These are phyloP conservation scores for Anaspis maculata DNA, from an alignment of 2,888 invertebrate species.

Conservation along the genomic window DNA sequence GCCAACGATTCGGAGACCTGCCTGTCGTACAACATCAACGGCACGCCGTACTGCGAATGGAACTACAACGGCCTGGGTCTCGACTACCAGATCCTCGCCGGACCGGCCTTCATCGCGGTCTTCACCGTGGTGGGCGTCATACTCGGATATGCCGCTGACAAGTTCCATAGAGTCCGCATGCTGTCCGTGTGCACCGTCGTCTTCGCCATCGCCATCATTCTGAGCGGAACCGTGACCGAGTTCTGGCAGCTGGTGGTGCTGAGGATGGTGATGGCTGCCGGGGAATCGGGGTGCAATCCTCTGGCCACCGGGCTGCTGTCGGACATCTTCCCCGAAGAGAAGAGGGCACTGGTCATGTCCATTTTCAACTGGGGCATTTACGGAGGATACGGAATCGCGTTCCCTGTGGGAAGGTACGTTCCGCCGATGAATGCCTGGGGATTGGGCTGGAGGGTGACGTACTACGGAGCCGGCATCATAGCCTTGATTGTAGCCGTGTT, in stretches of 20 bases:
- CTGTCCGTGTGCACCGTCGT: conserved; percentile 69
- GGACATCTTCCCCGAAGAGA: conserved; percentile 71
- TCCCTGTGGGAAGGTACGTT: conserved; percentile 82
- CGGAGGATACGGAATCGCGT: conserved; percentile 87
- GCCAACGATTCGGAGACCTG: conserved; percentile 49
- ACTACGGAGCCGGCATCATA: conserved; percentile 70
- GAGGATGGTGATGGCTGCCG: conserved; percentile 30
- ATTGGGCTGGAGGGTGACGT: conserved; percentile 76
- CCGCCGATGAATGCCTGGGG: conserved; percentile 66
- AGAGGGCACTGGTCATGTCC: conserved; percentile 81
- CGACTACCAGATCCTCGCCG: conserved; percentile 87
- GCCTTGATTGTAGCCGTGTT: conserved; percentile 63
- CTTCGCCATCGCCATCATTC: conserved; percentile 72
- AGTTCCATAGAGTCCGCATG: conserved; percentile 64
- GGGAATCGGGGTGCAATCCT: conserved; percentile 83
- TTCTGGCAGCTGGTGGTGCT: conserved; percentile 87
- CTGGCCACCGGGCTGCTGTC: conserved; percentile 76
- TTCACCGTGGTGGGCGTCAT: conserved; percentile 83
- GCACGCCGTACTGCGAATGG: conserved; percentile 79
- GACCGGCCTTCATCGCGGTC: conserved; percentile 86
- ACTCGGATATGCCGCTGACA: conserved; percentile 76
- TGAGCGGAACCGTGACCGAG: conserved; percentile 76
- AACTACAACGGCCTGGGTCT: conserved; percentile 86
- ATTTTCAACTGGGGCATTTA: conserved; percentile 96
- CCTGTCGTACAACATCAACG: conserved; percentile 56